Percentiles rank a stretch among this genome's conserved stretches.
Evolutionary conservation across 1,140 invertebrate species (phyloP).

Genomic region (Pseudomyrmex sp.): DNA sequence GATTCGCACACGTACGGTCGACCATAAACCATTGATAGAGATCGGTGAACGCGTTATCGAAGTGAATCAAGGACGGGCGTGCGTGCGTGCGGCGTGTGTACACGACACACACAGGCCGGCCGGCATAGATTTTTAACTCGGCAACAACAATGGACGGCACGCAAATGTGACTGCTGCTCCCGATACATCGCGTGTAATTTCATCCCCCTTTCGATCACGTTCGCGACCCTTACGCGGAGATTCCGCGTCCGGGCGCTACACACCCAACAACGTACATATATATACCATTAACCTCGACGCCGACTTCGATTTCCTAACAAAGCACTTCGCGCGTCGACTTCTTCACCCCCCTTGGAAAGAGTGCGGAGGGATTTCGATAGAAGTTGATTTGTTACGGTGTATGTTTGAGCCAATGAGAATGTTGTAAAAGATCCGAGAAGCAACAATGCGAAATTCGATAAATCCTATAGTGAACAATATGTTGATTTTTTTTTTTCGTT

Average conservation of each 20-base stretch:
- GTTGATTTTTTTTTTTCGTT: not conserved
- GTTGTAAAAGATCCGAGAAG: not conserved
- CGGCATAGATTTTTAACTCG: constrained; percentile 32
- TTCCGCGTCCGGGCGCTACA: constrained; percentile 69
- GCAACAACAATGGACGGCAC: constrained; percentile 46
- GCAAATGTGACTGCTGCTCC: constrained; percentile 55
- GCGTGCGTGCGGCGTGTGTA: constrained; percentile 1
- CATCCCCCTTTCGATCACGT: constrained; percentile 50
- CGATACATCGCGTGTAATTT: constrained; percentile 71
- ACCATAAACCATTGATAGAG: constrained; percentile 20
- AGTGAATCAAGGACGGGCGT: not conserved
- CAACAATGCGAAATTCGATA: not conserved
- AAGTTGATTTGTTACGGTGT: constrained; percentile 44
- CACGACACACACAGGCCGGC: not conserved
- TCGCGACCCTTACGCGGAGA: constrained; percentile 41
- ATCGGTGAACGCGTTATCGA: constrained; percentile 34
- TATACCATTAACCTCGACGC: constrained; percentile 75
- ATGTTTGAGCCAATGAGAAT: constrained; percentile 39
- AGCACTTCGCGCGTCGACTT: constrained; percentile 54
- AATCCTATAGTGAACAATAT: constrained; percentile 16
- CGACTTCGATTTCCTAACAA: constrained; percentile 69
- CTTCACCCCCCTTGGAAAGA: constrained; percentile 28
- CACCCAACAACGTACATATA: constrained; percentile 72
- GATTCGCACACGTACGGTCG: not conserved
- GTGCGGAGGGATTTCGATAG: constrained; percentile 42